A percentile compares a stretch with the other conserved stretches of the same genome.
Conservation (phyloP, 2,888 invertebrate species). For the Himalopsyche anomala region DNA sequence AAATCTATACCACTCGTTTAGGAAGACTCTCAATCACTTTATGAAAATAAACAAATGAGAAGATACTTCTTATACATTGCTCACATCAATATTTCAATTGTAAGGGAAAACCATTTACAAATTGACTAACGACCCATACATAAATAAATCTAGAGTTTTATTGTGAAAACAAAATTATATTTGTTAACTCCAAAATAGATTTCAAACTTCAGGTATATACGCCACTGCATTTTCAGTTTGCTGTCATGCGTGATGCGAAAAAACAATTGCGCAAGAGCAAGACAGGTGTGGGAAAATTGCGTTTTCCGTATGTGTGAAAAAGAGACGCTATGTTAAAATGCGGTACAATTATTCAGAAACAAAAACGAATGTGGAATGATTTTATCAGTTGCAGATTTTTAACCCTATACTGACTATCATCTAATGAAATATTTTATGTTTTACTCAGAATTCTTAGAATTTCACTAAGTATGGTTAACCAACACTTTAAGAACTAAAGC, state of each 20-base stretch:
- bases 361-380: slow-evolving; percentile 10
- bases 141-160: too few species aligned
- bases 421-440: too few species aligned
- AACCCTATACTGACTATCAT: neutral
- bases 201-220: neutral
- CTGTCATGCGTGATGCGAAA: slow-evolving; percentile 12
- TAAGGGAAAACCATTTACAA: too few species aligned
- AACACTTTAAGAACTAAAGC: too few species aligned
- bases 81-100: too few species aligned
- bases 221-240: neutral
- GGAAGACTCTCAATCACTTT: too few species aligned
- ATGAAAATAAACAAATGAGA: too few species aligned
- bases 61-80: too few species aligned
- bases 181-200: neutral
- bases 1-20: too few species aligned
- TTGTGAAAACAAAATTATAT: neutral
- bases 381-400: slow-evolving; percentile 2
- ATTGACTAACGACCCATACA: too few species aligned
- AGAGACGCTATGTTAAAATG: neutral
- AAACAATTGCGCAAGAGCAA: neutral
- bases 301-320: neutral
- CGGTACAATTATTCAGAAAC: neutral
- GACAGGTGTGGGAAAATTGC: slow-evolving; percentile 9
- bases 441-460: too few species aligned
- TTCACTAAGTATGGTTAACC: too few species aligned